A percentile compares a stretch with the other conserved stretches of the same genome.
Conservation (phyloP, 2,888 invertebrate genomes). For the Siphlonurus alternatus region DNA sequence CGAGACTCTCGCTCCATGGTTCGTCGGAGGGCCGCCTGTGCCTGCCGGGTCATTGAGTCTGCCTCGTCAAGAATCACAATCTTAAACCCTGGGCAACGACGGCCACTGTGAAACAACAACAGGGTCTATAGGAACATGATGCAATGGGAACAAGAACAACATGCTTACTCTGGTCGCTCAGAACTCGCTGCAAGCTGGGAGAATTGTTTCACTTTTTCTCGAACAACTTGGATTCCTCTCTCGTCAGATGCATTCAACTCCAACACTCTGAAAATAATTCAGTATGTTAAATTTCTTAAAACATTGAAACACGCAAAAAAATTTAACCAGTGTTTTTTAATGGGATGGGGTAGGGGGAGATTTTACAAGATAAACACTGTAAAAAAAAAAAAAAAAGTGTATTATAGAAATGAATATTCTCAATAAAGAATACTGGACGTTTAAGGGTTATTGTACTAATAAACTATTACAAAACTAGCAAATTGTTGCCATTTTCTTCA, state of each 20-base stretch:
- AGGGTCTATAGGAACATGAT: neutral
- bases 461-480: too few relatives aligned
- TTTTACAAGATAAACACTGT: too few relatives aligned
- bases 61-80: constrained; percentile 96
- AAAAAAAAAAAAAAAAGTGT: too few relatives aligned
- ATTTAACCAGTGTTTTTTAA: too few relatives aligned
- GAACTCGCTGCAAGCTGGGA: constrained; percentile 76
- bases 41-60: constrained; percentile 95
- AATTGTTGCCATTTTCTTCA: too few relatives aligned
- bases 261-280: constrained; percentile 43
- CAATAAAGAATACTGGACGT: too few relatives aligned
- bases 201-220: constrained; percentile 93
- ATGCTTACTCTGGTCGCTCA: constrained; percentile 49
- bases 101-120: constrained; percentile 47
- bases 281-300: too few relatives aligned
- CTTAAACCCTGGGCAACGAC: constrained; percentile 86
- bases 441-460: too few relatives aligned
- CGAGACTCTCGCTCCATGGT: constrained; percentile 95
- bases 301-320: too few relatives aligned
- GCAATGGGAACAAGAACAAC: neutral
- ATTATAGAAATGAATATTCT: too few relatives aligned
- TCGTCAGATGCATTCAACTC: constrained; percentile 98
- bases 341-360: too few relatives aligned
- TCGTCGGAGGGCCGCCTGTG: constrained; percentile 88
- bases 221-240: constrained; percentile 89